These are phyloP conservation scores for Botia almorhae DNA, from an alignment of 2,797 vertebrate genomes.

Conservation along the genomic window DNA sequence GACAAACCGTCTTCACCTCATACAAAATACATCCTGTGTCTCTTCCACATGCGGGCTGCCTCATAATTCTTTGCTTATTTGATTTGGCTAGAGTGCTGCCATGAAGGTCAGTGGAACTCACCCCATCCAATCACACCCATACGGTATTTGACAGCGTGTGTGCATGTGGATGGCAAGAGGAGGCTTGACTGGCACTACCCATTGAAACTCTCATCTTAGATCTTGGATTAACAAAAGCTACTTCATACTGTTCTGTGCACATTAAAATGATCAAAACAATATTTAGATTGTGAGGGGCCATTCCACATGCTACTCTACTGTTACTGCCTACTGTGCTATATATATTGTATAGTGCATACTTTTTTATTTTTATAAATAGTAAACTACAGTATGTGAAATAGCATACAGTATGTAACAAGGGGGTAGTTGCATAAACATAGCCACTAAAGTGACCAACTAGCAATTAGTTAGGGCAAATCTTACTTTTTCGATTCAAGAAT, in stretches of 20 bases:
- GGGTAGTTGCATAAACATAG: too few relatives aligned
- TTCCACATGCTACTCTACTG: too few relatives aligned
- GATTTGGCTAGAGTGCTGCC: constrained; percentile 33
- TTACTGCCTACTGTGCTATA: too few relatives aligned
- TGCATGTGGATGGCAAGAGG: too few relatives aligned
- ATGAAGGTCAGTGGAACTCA: constrained; percentile 22
- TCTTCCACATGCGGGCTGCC: constrained; percentile 12
- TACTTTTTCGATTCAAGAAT: too few relatives aligned
- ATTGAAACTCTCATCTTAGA: not conserved
- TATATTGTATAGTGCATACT: too few relatives aligned
- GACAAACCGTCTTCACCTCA: constrained; percentile 34
- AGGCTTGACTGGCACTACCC: not conserved
- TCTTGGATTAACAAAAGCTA: not conserved
- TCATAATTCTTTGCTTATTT: constrained; percentile 37
- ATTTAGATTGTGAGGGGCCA: not conserved
- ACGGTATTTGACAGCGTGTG: not conserved
- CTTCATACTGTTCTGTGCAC: not conserved
- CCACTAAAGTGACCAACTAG: too few relatives aligned
- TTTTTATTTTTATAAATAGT: too few relatives aligned
- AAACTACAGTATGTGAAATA: too few relatives aligned
- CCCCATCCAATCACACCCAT: constrained; percentile 12
- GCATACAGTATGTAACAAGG: too few relatives aligned
- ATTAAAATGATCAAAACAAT: not conserved
- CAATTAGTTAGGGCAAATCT: too few relatives aligned
- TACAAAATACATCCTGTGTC: constrained; percentile 32